A percentile compares a stretch with the other conserved stretches of the same genome.
These are phyloP conservation scores for Nephila pilipes DNA, from an alignment of 1,140 invertebrate species.

Conservation along the genomic window DNA sequence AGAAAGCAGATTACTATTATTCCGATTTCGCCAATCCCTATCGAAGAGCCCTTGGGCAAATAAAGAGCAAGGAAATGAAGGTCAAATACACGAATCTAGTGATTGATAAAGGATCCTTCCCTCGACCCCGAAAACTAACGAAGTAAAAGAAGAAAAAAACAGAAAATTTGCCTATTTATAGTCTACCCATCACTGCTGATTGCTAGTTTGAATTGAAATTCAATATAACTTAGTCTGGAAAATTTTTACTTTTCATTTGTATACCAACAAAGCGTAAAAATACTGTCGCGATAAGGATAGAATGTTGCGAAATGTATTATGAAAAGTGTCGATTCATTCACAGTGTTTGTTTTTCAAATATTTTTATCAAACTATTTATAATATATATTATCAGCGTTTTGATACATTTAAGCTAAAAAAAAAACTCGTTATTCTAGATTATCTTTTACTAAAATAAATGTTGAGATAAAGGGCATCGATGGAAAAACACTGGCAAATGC, in stretches of 20 bases:
- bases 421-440: too few species aligned
- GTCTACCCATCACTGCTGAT: background rate
- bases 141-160: background rate
- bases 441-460: too few species aligned
- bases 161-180: background rate
- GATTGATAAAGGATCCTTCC: background rate
- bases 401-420: too few species aligned
- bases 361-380: too few species aligned
- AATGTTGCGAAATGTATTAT: too few species aligned
- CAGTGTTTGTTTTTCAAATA: background rate
- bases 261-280: background rate
- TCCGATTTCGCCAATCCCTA: background rate
- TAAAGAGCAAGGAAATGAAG: background rate
- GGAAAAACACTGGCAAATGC: too few species aligned
- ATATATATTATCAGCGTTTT: too few species aligned
- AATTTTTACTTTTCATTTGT: background rate
- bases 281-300: background rate
- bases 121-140: background rate
- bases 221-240: background rate
- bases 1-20: conserved; percentile 16
- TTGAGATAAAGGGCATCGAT: too few species aligned
- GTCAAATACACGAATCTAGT: background rate
- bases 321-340: background rate
- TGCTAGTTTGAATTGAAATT: background rate
- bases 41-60: background rate